Base-by-base conservation (phyloP, 2,888 invertebrate species). In the Dasypogon diadema region DNA sequence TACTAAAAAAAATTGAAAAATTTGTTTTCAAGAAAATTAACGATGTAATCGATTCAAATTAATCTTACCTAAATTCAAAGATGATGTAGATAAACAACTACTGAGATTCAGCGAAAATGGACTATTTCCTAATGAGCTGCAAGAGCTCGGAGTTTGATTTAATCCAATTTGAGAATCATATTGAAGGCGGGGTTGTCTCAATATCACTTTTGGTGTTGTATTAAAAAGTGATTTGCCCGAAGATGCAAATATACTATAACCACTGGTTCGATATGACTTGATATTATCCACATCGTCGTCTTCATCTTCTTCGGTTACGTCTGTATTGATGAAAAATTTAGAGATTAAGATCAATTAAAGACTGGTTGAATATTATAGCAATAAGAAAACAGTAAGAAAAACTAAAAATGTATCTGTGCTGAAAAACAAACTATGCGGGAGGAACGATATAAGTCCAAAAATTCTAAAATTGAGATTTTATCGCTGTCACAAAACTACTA, bases 101-200 rank as follows among this genome's bases (percentile, higher is more conserved):
- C 55, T 22, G 24, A 78, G 76, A 75, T 77, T 80, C 30, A 79
- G 56, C 2, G 79, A 77, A 60, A 80, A 80, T 37, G 79, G 77
- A 58, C 77, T 78, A 72, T 81, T 82, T 65, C 85, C 86, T 79
- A 85, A 85, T 4, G 58, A 12, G 18, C 30, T 81, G 86, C 85
- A 81, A 84, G 82, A 77, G 81, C 37, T 48, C 10, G 58, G 42
- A 18, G 42, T 8, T 46, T 34, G 12, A 30, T 48, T 74, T 6
- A 34, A 16, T 21, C 55, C 80, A 54, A 79, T 81, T 72, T 77
- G 58, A 6, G 81, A 81, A 70, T 84, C 83, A 76, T 85, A 84
- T 77, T 85, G 84, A 73, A 86, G 77, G 2, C 84, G 83, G 1
- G 86, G 83, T 75, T 85, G 82, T 6, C 86, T 80, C 74, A 86